These are phyloP conservation scores for Drosophila pegasa DNA, from an alignment of 2,888 invertebrate genomes.

Conservation along the genomic window DNA sequence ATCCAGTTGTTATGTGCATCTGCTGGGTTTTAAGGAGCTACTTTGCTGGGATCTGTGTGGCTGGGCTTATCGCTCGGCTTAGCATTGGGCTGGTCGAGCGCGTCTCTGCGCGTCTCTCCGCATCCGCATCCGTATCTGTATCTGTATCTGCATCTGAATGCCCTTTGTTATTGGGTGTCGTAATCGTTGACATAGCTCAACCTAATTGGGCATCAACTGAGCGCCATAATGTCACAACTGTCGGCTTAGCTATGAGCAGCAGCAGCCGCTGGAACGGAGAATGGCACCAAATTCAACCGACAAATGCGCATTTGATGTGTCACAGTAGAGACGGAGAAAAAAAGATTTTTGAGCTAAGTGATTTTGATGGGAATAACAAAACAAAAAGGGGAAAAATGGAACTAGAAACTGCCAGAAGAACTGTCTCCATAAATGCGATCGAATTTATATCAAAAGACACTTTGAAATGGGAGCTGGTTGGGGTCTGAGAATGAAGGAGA, in stretches of 20 bases:
- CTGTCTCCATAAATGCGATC: not conserved
- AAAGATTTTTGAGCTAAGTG: conserved; percentile 53
- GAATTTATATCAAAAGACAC: not conserved
- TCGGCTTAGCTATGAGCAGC: conserved; percentile 61
- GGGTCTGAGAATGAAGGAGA: not conserved
- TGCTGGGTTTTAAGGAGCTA: conserved; percentile 63
- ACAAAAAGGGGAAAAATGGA: not conserved
- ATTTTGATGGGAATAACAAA: conserved; percentile 20
- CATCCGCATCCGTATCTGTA: conserved; percentile 10
- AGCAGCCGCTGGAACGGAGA: not conserved
- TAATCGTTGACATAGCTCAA: conserved; percentile 78
- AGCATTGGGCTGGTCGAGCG: conserved; percentile 30
- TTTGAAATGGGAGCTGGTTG: not conserved
- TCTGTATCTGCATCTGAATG: conserved; percentile 42
- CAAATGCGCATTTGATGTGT: conserved; percentile 56
- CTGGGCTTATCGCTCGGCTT: conserved; percentile 67
- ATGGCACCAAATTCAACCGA: conserved; percentile 28
- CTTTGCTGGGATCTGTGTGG: conserved; percentile 20
- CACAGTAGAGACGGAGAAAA: conserved; percentile 20
- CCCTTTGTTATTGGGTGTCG: conserved; percentile 75
- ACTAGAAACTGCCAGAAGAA: conserved; percentile 15
- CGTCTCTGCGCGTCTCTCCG: conserved; percentile 16
- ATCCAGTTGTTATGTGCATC: conserved; percentile 55
- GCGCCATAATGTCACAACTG: conserved; percentile 79
- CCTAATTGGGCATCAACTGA: conserved; percentile 76